phyloP scores from a whole-genome alignment of 2,888 invertebrate species.

The Pardosa pseudoannulata region DNA sequence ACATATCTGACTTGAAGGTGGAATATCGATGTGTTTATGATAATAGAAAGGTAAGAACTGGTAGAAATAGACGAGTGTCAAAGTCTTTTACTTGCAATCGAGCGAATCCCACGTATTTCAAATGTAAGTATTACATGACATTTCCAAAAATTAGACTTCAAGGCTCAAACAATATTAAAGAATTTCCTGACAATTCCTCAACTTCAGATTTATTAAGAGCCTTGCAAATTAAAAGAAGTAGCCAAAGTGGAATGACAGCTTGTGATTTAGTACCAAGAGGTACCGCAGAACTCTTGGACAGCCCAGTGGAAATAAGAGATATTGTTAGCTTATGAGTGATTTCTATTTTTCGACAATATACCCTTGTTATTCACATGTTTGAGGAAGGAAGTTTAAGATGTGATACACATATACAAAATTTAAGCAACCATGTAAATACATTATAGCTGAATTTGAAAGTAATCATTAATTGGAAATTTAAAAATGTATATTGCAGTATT shows the following conservation, averaged over 20 bases:
- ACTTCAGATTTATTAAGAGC: conserved; percentile 49
- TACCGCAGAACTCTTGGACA: conserved; percentile 43
- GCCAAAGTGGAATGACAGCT: background rate
- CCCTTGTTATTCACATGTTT: background rate
- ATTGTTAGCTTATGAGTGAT: conserved; percentile 49
- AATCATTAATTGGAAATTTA: too few species aligned
- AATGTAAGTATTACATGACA: conserved; percentile 42
- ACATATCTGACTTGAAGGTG: background rate
- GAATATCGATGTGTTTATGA: background rate
- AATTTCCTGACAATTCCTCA: background rate
- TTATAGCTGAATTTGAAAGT: too few species aligned
- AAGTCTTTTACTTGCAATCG: conserved; percentile 44
- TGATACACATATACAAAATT: too few species aligned
- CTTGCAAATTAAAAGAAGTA: conserved; percentile 23
- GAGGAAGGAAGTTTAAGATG: too few species aligned
- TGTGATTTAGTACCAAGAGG: conserved; percentile 45
- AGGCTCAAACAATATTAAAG: background rate
- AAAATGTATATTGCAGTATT: too few species aligned
- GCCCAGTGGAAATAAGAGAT: conserved; percentile 20
- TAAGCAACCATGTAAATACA: too few species aligned
- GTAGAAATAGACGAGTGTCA: conserved; percentile 22
- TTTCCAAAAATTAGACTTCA: conserved; percentile 30
- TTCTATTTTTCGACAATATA: too few species aligned
- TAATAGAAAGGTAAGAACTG: background rate
- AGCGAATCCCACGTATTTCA: background rate